These are phyloP conservation scores for Urocolius indicus DNA, from an alignment of 2,113 vertebrate species.

Conservation along the genomic window DNA sequence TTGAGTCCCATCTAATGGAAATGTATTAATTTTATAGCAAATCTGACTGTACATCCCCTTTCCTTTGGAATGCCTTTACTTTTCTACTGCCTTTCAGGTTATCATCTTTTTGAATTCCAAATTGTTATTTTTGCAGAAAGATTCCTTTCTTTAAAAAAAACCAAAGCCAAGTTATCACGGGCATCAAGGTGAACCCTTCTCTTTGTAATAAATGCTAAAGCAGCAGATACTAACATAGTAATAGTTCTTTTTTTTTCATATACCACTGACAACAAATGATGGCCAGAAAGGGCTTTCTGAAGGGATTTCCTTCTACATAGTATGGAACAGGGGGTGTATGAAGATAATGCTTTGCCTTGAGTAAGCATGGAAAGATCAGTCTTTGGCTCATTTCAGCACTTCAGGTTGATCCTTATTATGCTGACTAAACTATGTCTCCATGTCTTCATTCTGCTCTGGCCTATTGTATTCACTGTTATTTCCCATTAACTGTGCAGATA, in stretches of 20 bases:
- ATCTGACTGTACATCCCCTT: neutral
- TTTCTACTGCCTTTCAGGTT: neutral
- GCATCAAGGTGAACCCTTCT: neutral
- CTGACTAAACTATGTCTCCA: neutral
- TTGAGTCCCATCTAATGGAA: neutral
- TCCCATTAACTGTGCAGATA: conserved; percentile 1
- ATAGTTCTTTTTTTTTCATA: neutral
- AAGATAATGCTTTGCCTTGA: neutral
- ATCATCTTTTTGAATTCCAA: neutral
- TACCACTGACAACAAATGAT: neutral
- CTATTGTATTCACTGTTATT: neutral
- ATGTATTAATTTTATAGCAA: neutral
- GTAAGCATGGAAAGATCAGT: neutral
- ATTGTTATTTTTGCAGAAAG: neutral
- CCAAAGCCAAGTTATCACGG: too few relatives aligned
- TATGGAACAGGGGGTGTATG: neutral
- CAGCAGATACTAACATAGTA: neutral
- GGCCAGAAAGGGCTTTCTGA: neutral
- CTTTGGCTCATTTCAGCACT: neutral
- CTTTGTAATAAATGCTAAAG: neutral
- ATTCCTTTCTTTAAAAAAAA: too few relatives aligned
- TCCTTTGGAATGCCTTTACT: neutral
- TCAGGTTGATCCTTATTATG: neutral
- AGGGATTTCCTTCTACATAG: neutral
- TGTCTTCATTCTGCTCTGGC: neutral